phyloP scores from a whole-genome alignment of 1,140 invertebrate genomes.

The Hormaphis cornu region DNA sequence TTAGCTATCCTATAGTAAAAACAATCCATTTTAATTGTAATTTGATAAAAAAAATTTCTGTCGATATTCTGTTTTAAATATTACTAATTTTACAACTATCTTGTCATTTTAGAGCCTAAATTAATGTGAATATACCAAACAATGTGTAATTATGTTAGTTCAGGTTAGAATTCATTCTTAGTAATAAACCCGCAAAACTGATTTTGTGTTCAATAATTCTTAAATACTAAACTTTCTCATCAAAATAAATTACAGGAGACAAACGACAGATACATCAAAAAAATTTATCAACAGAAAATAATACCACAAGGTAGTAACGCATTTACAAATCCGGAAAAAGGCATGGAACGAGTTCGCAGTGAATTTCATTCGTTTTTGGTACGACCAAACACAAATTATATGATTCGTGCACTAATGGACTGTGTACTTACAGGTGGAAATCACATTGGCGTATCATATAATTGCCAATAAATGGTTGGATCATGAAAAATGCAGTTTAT shows the following conservation, averaged over 20 bases:
- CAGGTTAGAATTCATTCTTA: neutral
- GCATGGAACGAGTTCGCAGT: constrained; percentile 3
- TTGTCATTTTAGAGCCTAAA: neutral
- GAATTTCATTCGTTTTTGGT: constrained; percentile 15
- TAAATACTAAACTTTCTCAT: neutral
- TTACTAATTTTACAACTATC: neutral
- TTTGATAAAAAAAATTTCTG: too few species aligned
- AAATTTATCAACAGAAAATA: neutral
- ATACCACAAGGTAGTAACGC: neutral
- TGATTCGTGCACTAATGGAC: neutral
- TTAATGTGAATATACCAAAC: neutral
- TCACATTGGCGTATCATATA: constrained; percentile 47
- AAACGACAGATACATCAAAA: neutral
- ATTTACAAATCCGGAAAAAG: neutral
- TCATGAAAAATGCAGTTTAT: constrained; percentile 50
- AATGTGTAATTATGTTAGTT: neutral
- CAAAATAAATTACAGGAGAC: neutral
- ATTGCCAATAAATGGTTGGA: constrained; percentile 50
- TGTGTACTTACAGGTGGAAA: constrained; percentile 43
- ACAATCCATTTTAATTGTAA: too few species aligned
- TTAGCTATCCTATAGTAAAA: too few species aligned
- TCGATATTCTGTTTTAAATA: too few species aligned
- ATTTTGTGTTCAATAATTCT: neutral
- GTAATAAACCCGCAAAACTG: too few species aligned
- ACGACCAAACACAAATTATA: too few species aligned